Percentiles rank a stretch among this genome's conserved stretches.
phyloP scores from a whole-genome alignment of 2,797 vertebrate genomes.

The Malurus splendens region DNA sequence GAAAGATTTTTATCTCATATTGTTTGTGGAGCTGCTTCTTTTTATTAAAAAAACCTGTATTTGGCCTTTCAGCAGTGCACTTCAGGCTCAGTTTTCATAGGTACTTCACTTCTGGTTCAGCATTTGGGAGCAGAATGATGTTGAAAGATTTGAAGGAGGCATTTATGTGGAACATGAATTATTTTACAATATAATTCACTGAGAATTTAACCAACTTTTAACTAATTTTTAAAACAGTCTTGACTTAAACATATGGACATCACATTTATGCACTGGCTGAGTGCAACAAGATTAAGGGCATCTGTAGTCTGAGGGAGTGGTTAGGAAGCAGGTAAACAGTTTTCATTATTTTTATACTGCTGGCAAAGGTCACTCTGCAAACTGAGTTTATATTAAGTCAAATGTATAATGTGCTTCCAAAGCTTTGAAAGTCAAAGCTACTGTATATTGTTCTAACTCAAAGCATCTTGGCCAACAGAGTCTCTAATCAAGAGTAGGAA shows the following conservation, averaged over 20 bases:
- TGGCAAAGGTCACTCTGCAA: constrained; percentile 26
- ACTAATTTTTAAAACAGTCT: not conserved
- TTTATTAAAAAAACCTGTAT: not conserved
- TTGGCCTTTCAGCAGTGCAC: not conserved
- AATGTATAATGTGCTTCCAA: constrained; percentile 72
- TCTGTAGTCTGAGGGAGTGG: not conserved
- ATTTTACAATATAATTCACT: not conserved
- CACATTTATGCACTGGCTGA: not conserved
- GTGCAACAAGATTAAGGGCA: not conserved
- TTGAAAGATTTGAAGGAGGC: not conserved
- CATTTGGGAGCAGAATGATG: not conserved
- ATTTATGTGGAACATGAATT: not conserved
- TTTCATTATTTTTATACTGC: constrained; percentile 13
- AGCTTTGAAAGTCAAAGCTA: constrained; percentile 61
- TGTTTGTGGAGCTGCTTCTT: not conserved
- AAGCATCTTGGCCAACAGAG: constrained; percentile 53
- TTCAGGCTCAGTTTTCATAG: not conserved
- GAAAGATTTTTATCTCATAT: not conserved
- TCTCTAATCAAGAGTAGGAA: constrained; percentile 61
- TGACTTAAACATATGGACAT: not conserved
- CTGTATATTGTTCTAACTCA: constrained; percentile 75
- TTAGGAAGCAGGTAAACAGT: constrained; percentile 39
- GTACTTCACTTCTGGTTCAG: not conserved
- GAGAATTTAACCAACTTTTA: not conserved
- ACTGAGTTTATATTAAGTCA: constrained; percentile 23